Base-by-base conservation (phyloP, 1,140 invertebrate genomes). In the Apis mellifera region DNA sequence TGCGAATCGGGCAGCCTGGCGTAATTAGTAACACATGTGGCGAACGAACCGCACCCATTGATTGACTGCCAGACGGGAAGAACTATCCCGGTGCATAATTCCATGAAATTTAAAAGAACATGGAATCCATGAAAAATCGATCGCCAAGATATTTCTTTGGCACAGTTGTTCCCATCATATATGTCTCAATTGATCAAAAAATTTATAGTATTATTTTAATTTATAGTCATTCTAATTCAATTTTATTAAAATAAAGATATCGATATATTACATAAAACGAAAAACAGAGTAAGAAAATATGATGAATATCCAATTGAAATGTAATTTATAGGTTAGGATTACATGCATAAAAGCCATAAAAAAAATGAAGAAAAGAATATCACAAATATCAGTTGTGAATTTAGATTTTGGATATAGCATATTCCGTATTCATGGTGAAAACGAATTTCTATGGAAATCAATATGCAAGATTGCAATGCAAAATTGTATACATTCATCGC, bases 11-110 rank as follows among this genome's bases (percentile, higher is more conserved):
- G 60, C 74, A 69, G 69, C 62, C 76, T 72, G 84, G 81, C 79
- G 84, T 91, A 91, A 91, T 91, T 91, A 91, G 90, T 84, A 91
- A 88, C 90, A 90, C 89, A 89, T 91, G 90, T 90, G 84, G 86
- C 75, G 66, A 78, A 62, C 75, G 66, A 86, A 85, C 86, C 69
- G 73, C 78, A 73, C 76, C 87, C 84, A 84, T 85, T 80, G 87
- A 89, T 84, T 79, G 66, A 69, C 76, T 84, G 76, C 78, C 78
- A 82, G 66, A 17, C 19, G 17, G 15, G 52, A 57, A n/a, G 66
- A 78, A 75, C 60, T 42, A 60, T 69, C 69, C 23, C 50, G 21
- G 13, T 26, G 7, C n/a, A 42, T 60, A 48, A 50, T 26, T 8
- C n/a, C 5, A 9, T 17, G 48, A 21, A 75, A 64, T 13, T 48